A percentile compares a stretch with the other conserved stretches of the same genome.
Evolutionary conservation across 2,797 vertebrate species (phyloP).

Genomic region (Takifugu rubripes): DNA sequence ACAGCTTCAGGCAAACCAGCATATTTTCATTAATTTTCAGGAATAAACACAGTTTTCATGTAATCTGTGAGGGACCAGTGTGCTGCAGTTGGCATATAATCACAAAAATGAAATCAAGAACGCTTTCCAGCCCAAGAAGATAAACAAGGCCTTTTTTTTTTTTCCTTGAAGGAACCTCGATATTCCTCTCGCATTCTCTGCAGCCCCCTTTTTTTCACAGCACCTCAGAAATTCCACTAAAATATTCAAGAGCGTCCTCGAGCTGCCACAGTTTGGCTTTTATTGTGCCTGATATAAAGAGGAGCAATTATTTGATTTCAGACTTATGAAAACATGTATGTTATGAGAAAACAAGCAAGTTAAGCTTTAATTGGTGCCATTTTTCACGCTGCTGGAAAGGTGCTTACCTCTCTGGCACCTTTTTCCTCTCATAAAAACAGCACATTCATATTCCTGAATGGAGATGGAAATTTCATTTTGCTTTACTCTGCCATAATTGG

Average conservation of each 20-base stretch:
- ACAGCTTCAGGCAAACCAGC: slow-evolving; percentile 64
- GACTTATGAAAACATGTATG: slow-evolving; percentile 99
- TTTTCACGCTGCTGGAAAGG: slow-evolving; percentile 93
- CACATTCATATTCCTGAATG: slow-evolving; percentile 93
- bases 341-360: slow-evolving; percentile 99
- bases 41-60: slow-evolving; percentile 79
- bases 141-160: slow-evolving; percentile 37
- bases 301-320: slow-evolving; percentile 98
- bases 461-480: slow-evolving; percentile 75
- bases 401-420: slow-evolving; percentile 93
- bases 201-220: slow-evolving; percentile 54
- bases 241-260: slow-evolving; percentile 92
- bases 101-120: slow-evolving; percentile 88
- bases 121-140: slow-evolving; percentile 74
- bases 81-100: slow-evolving; percentile 89
- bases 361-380: slow-evolving; percentile 97
- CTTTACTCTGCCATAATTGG: slow-evolving; percentile 77
- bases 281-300: slow-evolving; percentile 96
- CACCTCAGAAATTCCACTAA: slow-evolving; percentile 86
- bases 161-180: slow-evolving; percentile 83
- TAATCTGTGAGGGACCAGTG: slow-evolving; percentile 91
- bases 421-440: slow-evolving; percentile 86
- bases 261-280: slow-evolving; percentile 88
- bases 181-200: slow-evolving; percentile 82
- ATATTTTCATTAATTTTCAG: slow-evolving; percentile 41